Evolutionary conservation across 1,140 invertebrate species (phyloP), one percentile per base, ranked within the genome.

Genomic region (Drusus annulatus): DNA sequence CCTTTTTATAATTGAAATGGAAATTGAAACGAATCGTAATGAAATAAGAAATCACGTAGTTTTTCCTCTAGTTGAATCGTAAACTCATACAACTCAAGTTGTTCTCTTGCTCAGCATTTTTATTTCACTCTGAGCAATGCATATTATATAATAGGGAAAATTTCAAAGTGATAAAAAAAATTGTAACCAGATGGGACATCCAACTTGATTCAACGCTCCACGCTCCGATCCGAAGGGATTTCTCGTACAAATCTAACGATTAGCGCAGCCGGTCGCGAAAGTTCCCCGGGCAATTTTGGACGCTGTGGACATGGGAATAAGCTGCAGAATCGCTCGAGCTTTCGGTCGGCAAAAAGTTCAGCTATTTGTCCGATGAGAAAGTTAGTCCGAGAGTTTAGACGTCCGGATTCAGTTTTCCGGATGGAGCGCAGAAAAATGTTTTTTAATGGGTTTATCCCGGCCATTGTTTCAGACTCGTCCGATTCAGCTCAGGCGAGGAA

Each of bases 201-300:
- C 62, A 31, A 36, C 62, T 31, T 65, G 21, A 45, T 45, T 45
- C 36, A 45, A 45, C 25, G 16, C 10, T n/a, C 10, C 62, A 45
- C 25, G 16, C 10, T n/a, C 10, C 62, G 3, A n/a, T 31, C 62
- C 62, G n/a, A 69, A 31, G 16, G 73, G 74, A 80, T 76, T 62
- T 74, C 79, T 80, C 79, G 69, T 76, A 80, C 79, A 80, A 80
- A 80, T 80, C 79, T 80, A 60, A 51, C 54, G 79, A 80, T 80
- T 80, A 80, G 74, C 58, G 63, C 60, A 28, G 28, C 51, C 58
- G 62, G 62, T 16, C n/a, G 62, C 16, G 6, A 28, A 28, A 10
- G 23, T 60, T n/a, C 10, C 31, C n/a, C 28, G 10, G 15, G 28
- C 19, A n/a, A 65, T 15, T 65, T 21, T 28, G 62, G 15, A 10